Base-by-base conservation (phyloP, 2,888 invertebrate species). In the Exocentrus adspersus region DNA sequence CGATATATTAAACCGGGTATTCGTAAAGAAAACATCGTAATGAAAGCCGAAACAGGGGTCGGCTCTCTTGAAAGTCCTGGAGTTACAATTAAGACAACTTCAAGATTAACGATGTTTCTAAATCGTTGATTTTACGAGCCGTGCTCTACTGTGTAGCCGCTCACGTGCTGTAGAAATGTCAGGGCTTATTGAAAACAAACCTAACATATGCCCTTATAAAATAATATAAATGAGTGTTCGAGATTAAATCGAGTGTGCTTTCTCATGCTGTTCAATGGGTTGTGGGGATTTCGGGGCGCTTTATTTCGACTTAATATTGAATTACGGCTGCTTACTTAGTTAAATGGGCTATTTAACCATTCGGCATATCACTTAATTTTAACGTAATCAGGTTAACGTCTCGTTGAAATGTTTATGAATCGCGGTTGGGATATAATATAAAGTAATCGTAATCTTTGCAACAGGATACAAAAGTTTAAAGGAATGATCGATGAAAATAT, bases 21-120 rank as follows among this genome's bases (percentile, higher is more conserved):
- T 37, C 37, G 21, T 9, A 57, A 28, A 21, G 14, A 48, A 50
- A 24, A 57, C 56, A 56, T 52, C 45, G 24, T 32, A 45, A 53
- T 20, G 65, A 65, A 67, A 70, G 70, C 71, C 68, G 68, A 68
- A 73, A 72, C 64, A 65, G 66, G 70, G 72, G 73, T 65, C 69
- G 72, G 66, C 52, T 16, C 32, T 54, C 69, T 69, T 70, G 72
- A 72, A 77, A 75, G 71, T 67, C 72, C 70, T 75, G 70, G 65
- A 71, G 77, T 78, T 77, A 73, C 76, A 73, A 72, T 76, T 77
- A 74, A 73, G 78, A 77, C 78, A 72, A 75, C 67, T 69, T 66
- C 41, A 72, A 77, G 77, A 78, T 78, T 76, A 74, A 78, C 74
- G 78, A 78, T 72, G 75, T 72, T 73, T 74, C 72, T 65, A 70